phyloP scores from a whole-genome alignment of 92 coral and sea anemone genomes.

The Pocillopora grandis region DNA sequence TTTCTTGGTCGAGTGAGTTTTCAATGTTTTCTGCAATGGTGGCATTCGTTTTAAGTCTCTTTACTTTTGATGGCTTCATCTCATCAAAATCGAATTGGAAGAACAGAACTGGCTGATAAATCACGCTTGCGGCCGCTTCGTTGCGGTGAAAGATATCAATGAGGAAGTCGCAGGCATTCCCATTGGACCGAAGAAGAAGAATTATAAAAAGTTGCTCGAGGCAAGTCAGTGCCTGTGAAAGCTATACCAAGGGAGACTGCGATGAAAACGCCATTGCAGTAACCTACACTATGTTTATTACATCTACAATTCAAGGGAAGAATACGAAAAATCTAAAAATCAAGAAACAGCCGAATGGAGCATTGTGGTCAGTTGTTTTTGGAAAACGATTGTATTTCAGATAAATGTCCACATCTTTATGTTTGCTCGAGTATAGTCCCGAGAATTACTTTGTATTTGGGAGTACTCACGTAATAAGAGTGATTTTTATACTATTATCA shows the following conservation, averaged over 20 bases:
- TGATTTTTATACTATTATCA: slow-evolving; percentile 34
- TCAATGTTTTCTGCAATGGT: slow-evolving; percentile 37
- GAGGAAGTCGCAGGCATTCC: slow-evolving; percentile 33
- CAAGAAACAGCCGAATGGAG: slow-evolving; percentile 24
- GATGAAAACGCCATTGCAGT: neutral
- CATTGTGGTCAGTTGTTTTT: slow-evolving; percentile 31
- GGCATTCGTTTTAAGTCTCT: slow-evolving; percentile 17
- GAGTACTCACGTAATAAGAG: slow-evolving; percentile 22
- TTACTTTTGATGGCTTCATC: slow-evolving; percentile 33
- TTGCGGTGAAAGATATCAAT: slow-evolving; percentile 24
- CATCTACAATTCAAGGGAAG: neutral
- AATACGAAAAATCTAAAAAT: slow-evolving; percentile 24
- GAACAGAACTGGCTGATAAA: slow-evolving; percentile 37
- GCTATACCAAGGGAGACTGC: slow-evolving; percentile 48
- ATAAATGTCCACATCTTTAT: slow-evolving; percentile 46
- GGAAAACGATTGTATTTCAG: slow-evolving; percentile 24
- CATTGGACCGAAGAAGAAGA: slow-evolving; percentile 28
- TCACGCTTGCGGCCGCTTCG: slow-evolving; percentile 20
- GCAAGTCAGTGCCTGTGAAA: slow-evolving; percentile 50
- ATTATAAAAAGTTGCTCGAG: neutral
- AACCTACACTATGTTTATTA: slow-evolving; percentile 44
- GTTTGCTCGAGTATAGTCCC: slow-evolving; percentile 37
- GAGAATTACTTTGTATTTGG: slow-evolving; percentile 19
- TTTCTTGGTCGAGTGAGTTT: slow-evolving; percentile 35
- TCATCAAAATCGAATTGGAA: neutral